These are phyloP conservation scores for Lutjanus argentimaculatus DNA, from an alignment of 2,797 vertebrate species.

Conservation along the genomic window DNA sequence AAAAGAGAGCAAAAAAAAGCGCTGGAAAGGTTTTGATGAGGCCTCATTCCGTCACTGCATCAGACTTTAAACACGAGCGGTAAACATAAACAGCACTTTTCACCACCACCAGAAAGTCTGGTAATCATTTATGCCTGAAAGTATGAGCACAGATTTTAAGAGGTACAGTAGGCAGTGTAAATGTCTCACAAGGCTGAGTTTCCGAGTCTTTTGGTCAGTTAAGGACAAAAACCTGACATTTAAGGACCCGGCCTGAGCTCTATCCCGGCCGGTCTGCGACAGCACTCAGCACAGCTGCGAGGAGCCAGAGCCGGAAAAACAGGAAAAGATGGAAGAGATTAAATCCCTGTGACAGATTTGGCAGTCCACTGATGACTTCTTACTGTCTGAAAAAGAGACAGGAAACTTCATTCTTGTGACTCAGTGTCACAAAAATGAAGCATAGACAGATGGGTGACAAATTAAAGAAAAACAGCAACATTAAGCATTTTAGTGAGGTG, in stretches of 20 bases:
- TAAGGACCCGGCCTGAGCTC: not conserved
- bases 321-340: slow-evolving; percentile 67
- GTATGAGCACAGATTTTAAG: no score
- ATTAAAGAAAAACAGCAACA: slow-evolving; percentile 10
- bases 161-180: not conserved
- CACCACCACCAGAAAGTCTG: not conserved
- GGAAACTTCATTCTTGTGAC: slow-evolving; percentile 59
- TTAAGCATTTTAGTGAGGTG: not conserved
- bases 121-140: no score
- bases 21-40: slow-evolving; percentile 20
- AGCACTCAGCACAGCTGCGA: slow-evolving; percentile 60
- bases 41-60: slow-evolving; percentile 1
- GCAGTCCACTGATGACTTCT: slow-evolving; percentile 43
- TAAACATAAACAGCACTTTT: slow-evolving; percentile 42
- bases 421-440: slow-evolving; percentile 51
- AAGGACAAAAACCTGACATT: slow-evolving; percentile 21
- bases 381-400: slow-evolving; percentile 39
- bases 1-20: slow-evolving; percentile 15
- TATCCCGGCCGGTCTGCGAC: slow-evolving; percentile 15
- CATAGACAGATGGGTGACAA: slow-evolving; percentile 32
- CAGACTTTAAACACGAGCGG: slow-evolving; percentile 51
- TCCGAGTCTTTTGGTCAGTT: slow-evolving; percentile 23
- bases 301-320: slow-evolving; percentile 56
- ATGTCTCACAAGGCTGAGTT: not conserved
- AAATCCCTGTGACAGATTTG: slow-evolving; percentile 69